Base-by-base conservation (phyloP, 2,113 vertebrate species). In the Phalacrocorax carbo region DNA sequence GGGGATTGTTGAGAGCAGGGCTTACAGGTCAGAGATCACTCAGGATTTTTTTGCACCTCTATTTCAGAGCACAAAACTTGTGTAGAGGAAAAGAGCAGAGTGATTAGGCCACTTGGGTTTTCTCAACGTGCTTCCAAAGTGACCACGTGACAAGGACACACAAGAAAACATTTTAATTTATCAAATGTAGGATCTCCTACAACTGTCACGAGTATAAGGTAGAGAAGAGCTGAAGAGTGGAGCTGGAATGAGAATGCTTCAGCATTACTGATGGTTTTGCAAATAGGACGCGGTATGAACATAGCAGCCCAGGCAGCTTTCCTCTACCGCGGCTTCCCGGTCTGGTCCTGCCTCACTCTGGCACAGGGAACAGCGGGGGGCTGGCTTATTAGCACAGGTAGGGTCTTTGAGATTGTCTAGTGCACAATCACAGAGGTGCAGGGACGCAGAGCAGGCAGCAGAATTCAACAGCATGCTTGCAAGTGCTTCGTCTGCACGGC, bases 401-500 rank as follows among this genome's bases (percentile, higher is more conserved):
- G 15, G 8, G 15, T 64, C 64, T 42, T 4, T 3, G 29, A 58
- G 64, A 23, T 6, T 6, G 10, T 25, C 23, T 9, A 48, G 52
- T 1, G 58, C 60, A 25, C 2, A 3, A 38, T 19, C 36, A 10
- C 19, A 10, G 65, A 15, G 13, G 17, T 0, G 8, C n/a, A 38
- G 40, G 23, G 44, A 36, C 6, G 7, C n/a, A 0, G 0, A 44
- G 40, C 75, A 73, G 54, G 36, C 15, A 4, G 36, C 11, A 1
- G 77, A 69, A 69, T 21, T 7, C 54, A 51, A 9, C 1, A 23
- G 38, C 32, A 15, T 0, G 0, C 0, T 0, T 17, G 3, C 18
- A 12, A 27, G 34, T 4, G 9, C 12, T 36, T 11, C 1, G 8
- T 61, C 60, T 23, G 36, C 5, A 7, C 34, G 2, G 19, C 15